Evolutionary conservation across 2,797 vertebrate genomes (phyloP).

Genomic region (Characodon lateralis): DNA sequence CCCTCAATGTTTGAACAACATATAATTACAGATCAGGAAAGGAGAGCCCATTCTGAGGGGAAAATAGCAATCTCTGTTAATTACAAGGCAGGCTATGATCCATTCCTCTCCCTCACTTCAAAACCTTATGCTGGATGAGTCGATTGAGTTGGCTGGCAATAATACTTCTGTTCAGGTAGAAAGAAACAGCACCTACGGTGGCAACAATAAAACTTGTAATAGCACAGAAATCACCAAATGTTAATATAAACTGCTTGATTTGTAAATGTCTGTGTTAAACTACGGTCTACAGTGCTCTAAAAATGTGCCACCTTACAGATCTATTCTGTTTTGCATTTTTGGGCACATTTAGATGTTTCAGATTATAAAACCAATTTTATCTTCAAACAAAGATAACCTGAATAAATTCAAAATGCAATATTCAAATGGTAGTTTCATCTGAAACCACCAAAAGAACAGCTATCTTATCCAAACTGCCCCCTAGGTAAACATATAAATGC

Average conservation of each 20-base stretch:
- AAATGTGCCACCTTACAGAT: neutral
- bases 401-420: neutral
- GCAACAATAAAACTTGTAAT: neutral
- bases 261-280: neutral
- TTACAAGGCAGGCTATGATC: conserved; percentile 78
- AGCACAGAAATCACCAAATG: neutral
- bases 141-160: conserved; percentile 49
- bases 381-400: too few relatives aligned
- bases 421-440: neutral
- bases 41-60: conserved; percentile 77
- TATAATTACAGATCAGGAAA: conserved; percentile 80
- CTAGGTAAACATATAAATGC: neutral
- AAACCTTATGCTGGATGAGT: conserved; percentile 65
- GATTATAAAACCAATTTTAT: neutral
- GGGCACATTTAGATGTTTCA: neutral
- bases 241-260: neutral
- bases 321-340: neutral
- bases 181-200: conserved; percentile 38
- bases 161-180: conserved; percentile 62
- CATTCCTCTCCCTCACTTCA: conserved; percentile 77
- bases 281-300: neutral
- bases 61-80: conserved; percentile 82
- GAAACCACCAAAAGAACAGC: neutral
- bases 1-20: conserved; percentile 80
- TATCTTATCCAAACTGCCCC: neutral